Conservation (phyloP, 2,888 invertebrate species). For the Melanotus villosus region DNA sequence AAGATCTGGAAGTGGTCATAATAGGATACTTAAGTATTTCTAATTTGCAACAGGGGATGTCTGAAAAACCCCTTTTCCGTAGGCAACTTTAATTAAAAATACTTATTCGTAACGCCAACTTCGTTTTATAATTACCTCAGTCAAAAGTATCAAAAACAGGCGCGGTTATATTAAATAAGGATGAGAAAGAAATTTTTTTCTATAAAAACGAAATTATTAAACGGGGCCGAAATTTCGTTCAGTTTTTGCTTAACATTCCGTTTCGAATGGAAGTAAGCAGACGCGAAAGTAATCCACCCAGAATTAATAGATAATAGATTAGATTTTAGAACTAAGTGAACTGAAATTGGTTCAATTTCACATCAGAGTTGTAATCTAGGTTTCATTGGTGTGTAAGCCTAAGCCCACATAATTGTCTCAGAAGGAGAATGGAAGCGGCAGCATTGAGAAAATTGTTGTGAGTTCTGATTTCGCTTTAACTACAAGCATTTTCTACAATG, state of each 20-base stretch:
- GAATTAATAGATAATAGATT: conserved; percentile 49
- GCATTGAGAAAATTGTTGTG: conserved; percentile 27
- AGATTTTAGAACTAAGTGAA: conserved; percentile 46
- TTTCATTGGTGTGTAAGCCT: conserved; percentile 46
- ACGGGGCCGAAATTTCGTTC: conserved; percentile 1
- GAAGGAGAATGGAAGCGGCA: conserved; percentile 20
- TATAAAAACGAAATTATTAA: conserved; percentile 5
- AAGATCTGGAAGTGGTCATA: too few species aligned
- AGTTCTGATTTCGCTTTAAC: conserved; percentile 23
- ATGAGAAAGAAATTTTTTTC: too few species aligned
- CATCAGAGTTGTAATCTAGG: conserved; percentile 47
- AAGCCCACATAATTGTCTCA: conserved; percentile 43
- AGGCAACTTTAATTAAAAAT: too few species aligned
- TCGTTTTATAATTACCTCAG: not conserved
- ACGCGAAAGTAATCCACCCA: conserved; percentile 41
- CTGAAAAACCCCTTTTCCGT: too few species aligned
- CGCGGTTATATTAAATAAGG: not conserved
- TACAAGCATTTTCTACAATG: not conserved
- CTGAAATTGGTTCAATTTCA: conserved; percentile 49
- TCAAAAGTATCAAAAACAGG: conserved; percentile 14
- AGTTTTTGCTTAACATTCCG: not conserved
- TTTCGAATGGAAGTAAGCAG: conserved; percentile 12
- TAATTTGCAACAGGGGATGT: too few species aligned
- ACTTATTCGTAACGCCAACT: not conserved
- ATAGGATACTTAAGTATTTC: too few species aligned